Percentiles rank a stretch among this genome's conserved stretches.
Evolutionary conservation across 2,113 vertebrate species (phyloP).

Genomic region (Struthidea cinerea): DNA sequence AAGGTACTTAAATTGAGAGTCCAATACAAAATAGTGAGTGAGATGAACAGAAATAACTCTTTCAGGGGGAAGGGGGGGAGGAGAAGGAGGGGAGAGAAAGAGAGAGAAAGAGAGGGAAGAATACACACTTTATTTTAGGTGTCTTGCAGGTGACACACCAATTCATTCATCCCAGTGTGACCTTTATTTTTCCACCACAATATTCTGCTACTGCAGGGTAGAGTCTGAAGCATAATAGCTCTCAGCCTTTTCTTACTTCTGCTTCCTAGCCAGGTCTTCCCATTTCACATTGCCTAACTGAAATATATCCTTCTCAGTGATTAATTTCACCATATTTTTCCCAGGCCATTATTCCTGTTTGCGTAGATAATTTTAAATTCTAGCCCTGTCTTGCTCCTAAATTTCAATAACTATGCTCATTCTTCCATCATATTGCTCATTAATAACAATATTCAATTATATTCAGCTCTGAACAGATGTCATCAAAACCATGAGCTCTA

Average conservation of each 20-base stretch:
- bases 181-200: background rate
- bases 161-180: background rate
- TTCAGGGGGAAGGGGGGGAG: background rate
- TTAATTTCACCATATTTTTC: background rate
- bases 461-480: background rate
- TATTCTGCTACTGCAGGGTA: background rate
- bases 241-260: background rate
- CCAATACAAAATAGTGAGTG: background rate
- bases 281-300: background rate
- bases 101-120: background rate
- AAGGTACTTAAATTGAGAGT: background rate
- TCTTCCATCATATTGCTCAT: background rate
- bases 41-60: background rate
- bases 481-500: background rate
- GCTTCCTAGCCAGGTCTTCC: background rate
- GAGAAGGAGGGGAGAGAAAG: background rate
- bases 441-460: background rate
- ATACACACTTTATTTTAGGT: background rate
- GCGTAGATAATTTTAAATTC: background rate
- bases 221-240: background rate
- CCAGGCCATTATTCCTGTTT: background rate
- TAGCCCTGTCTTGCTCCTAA: background rate
- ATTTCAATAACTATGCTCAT: background rate
- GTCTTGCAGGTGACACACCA: background rate
- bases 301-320: background rate